Evolutionary conservation across 2,113 vertebrate genomes (phyloP).

Genomic region (Pteropus alecto): DNA sequence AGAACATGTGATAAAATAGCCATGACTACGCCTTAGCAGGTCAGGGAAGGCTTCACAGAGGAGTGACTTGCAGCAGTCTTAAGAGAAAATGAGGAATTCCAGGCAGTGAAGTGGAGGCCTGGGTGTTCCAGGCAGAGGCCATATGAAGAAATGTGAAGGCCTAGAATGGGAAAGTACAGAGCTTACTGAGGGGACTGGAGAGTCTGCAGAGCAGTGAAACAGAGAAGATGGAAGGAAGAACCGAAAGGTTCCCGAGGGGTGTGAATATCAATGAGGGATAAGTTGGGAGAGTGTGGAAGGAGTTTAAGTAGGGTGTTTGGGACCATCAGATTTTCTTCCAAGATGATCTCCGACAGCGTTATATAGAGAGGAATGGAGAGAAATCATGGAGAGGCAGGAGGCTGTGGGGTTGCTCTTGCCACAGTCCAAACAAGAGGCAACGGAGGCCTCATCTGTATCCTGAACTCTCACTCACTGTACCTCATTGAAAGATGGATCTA

Average conservation of each 20-base stretch:
- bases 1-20: not conserved
- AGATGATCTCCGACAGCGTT: not conserved
- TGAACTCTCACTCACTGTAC: accelerated
- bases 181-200: too few species aligned
- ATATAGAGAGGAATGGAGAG: not conserved
- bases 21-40: not conserved
- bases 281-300: not conserved
- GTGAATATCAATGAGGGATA: not conserved
- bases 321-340: not conserved
- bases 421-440: not conserved
- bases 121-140: not conserved
- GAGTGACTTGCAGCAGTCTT: not conserved
- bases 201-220: not conserved
- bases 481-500: too few species aligned
- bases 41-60: not conserved
- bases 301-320: not conserved
- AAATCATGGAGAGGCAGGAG: not conserved
- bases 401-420: not conserved
- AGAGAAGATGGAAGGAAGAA: not conserved
- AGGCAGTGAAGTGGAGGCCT: too few species aligned
- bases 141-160: not conserved
- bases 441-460: too few species aligned
- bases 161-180: not conserved
- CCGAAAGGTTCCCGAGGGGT: too few species aligned
- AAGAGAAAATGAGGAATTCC: not conserved